Percentiles rank a stretch among this genome's conserved stretches.
Conservation (phyloP, 2,888 invertebrate genomes). For the Lasius platythorax region DNA sequence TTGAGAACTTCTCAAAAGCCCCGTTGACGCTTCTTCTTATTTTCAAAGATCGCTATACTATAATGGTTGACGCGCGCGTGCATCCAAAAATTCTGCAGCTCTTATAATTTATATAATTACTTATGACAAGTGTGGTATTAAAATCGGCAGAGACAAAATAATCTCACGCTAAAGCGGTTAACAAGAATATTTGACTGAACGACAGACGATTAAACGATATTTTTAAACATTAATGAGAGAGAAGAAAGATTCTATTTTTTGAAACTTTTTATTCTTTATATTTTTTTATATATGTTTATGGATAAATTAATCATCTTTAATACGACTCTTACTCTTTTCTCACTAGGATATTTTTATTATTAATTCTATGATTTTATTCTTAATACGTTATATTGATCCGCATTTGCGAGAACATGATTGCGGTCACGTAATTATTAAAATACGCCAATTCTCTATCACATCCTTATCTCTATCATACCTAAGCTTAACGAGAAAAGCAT, state of each 20-base stretch:
- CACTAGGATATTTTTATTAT: neutral
- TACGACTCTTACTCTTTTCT: neutral
- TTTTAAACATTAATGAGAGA: slow-evolving; percentile 2
- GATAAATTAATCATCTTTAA: neutral
- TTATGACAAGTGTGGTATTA: neutral
- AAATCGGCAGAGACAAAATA: neutral
- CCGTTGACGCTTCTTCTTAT: slow-evolving; percentile 66
- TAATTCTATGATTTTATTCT: neutral
- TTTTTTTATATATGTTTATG: neutral
- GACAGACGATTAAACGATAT: neutral
- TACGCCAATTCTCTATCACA: neutral
- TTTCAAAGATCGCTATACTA: slow-evolving; percentile 62
- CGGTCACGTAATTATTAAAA: neutral
- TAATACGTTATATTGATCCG: neutral
- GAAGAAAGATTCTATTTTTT: neutral
- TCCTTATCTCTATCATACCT: neutral
- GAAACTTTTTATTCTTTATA: neutral
- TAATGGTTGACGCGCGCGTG: slow-evolving; percentile 21
- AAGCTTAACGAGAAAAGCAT: neutral
- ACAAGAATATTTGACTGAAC: neutral
- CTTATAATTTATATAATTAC: neutral
- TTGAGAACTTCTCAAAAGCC: slow-evolving; percentile 78
- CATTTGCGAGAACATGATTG: neutral
- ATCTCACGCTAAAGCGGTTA: neutral
- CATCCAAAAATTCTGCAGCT: slow-evolving; percentile 34